These are phyloP conservation scores for Echinops telfairi DNA, from an alignment of 2,113 vertebrate genomes.

Conservation along the genomic window DNA sequence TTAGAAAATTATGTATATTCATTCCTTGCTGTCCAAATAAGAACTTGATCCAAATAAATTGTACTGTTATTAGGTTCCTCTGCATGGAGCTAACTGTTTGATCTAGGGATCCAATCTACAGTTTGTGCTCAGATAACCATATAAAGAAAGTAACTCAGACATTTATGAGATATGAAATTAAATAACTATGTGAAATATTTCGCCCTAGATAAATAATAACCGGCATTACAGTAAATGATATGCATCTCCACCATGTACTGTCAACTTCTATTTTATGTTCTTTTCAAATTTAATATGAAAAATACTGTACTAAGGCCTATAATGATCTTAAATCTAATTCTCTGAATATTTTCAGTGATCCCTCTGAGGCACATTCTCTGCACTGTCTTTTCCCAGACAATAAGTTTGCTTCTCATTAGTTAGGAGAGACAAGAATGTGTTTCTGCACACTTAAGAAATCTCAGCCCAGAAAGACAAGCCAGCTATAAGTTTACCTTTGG, in stretches of 20 bases:
- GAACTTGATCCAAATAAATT: background rate
- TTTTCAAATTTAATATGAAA: constrained; percentile 29
- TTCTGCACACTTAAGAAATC: background rate
- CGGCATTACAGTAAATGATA: constrained; percentile 34
- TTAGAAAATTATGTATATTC: background rate
- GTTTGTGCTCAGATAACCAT: background rate
- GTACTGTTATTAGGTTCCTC: background rate
- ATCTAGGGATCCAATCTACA: background rate
- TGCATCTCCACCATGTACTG: background rate
- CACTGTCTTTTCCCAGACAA: background rate
- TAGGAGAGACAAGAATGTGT: constrained; percentile 54
- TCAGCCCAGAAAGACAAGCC: constrained; percentile 57
- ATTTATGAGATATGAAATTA: constrained; percentile 48
- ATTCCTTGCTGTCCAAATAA: background rate
- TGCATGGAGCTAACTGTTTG: background rate
- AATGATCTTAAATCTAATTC: constrained; percentile 50
- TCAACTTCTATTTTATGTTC: background rate
- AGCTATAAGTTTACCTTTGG: constrained; percentile 44
- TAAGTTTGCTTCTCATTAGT: constrained; percentile 69
- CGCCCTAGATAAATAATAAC: constrained; percentile 43
- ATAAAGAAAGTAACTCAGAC: background rate
- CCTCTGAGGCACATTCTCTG: constrained; percentile 27
- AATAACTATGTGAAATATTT: constrained; percentile 18
- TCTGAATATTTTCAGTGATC: background rate
- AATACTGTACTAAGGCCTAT: background rate